Evolutionary conservation across 2,797 vertebrate species (phyloP).

Genomic region (Microctenopoma stevenorrisi): DNA sequence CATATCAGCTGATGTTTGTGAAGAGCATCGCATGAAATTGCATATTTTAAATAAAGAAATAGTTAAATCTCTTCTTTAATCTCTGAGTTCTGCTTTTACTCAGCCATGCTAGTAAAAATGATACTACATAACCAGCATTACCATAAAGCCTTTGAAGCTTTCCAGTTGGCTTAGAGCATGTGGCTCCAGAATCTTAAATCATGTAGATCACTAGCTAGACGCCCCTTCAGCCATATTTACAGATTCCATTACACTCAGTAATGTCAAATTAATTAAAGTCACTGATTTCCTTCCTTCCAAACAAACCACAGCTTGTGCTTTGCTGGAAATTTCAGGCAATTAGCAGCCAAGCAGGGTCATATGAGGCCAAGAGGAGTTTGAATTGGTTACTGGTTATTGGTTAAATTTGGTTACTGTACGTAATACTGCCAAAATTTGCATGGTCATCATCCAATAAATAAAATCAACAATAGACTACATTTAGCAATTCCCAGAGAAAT

Average conservation of each 20-base stretch:
- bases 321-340: slow-evolving; percentile 24
- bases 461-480: background rate
- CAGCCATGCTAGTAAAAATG: background rate
- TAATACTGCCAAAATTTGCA: slow-evolving; percentile 3
- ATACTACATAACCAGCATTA: slow-evolving; percentile 15
- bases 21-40: background rate
- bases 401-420: background rate
- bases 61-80: background rate
- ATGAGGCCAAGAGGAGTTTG: slow-evolving; percentile 12
- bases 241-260: slow-evolving; percentile 1
- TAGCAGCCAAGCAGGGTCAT: slow-evolving; percentile 15
- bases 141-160: slow-evolving; percentile 2
- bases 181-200: background rate
- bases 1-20: slow-evolving; percentile 19
- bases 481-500: no score
- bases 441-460: slow-evolving; percentile 1
- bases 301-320: slow-evolving; percentile 30
- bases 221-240: background rate
- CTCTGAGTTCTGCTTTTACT: background rate
- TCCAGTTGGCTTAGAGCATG: background rate
- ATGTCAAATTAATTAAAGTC: slow-evolving; percentile 46
- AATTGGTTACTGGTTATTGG: background rate
- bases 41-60: background rate
- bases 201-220: background rate
- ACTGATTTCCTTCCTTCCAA: slow-evolving; percentile 10